Base-by-base conservation (phyloP, 1,140 invertebrate species). In the Musca vetustissima region DNA sequence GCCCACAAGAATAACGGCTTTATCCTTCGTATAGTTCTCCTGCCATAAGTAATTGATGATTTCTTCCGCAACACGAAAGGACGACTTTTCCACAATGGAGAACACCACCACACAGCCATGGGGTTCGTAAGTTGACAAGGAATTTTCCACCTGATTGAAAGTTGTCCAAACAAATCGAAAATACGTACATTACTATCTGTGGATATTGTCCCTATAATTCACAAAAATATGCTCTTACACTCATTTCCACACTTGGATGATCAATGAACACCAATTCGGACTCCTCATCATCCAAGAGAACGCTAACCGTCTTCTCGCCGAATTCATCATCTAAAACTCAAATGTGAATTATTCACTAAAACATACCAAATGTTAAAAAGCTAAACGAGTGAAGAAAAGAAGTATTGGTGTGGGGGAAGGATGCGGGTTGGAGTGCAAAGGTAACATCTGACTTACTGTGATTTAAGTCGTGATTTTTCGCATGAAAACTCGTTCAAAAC, bases 251-350 rank as follows among this genome's bases (percentile, higher is more conserved):
- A 69, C 90, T 88, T 0, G 93, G 93, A 84, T 95, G 93, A 82
- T 97, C 94, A 59, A 96, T 93, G 78, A 96, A 96, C 68, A 94
- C 90, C 83, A 97, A 87, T 75, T 95, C 93, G 0, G 93, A 95
- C 81, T 97, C 94, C 77, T 95, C 92, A 0, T 92, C 93, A 72
- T 97, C 94, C 55, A 97, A 83, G 19, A 96, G 83, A 4, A 97
- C 91, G 0, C 93, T 93, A n/a, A 96, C 93, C 0, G 92, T 92
- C 83, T 94, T 92, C 82, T 96, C 94, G 0, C 92, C 92, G 77
- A 94, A 94, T 77, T 96, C 94, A 76, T 96, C 93, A 87, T 96
- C 93, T 95, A 86, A 61, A 89, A 89, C 79, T 81, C 78, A 76
- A 72, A 80, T 81, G 71, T 72, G 74, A 81, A 81, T 76, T 78